Evolutionary conservation across 2,113 vertebrate genomes (phyloP), one percentile per base, ranked within the genome.

Genomic region (Himantopus leucocephalus): DNA sequence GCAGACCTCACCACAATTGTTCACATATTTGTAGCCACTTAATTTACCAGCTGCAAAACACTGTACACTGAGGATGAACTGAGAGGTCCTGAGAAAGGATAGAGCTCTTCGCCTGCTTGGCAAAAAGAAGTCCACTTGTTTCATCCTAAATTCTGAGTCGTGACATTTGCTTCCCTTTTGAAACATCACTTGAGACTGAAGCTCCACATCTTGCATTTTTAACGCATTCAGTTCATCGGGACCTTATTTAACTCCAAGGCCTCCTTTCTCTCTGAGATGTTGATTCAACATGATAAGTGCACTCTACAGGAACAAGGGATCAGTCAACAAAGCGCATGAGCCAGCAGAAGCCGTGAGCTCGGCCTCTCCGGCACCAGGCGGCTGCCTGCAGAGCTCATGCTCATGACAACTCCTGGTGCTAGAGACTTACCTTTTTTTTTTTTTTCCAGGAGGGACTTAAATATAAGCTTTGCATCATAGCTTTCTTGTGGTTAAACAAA

Each of bases 271-370:
- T 89, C 75, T 1, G 12, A 94, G 96, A 96, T 50, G 45, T 14
- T 96, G 93, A 97, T 97, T 92, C 41, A 43, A 96, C 74, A 27
- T 77, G 96, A 92, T 77, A 74, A 93, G 93, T 93, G 88, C 93
- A 90, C 88, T 97, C 88, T 62, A 55, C 48, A 8, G 94, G 74
- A 90, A 79, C 0, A 6, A 80, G 71, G 53, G 32, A 93, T 90
- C 90, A 62, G 87, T 19, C 88, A 53, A 70, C 88, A 93, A 83
- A 92, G 53, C 14, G 5, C 86, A 48, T 30, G 84, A 96, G 93
- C 84, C 14, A 6, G 74, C 93, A 93, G 34, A 90, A 92, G 52
- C 43, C 5, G 1, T 41, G 43, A 88, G 77, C 74, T 92, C 7
- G 17, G 60, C 21, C 62, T 48, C 67, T 35, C 63, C 30, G 43